Conservation (phyloP, 2,797 vertebrate genomes). For the Diplodus puntazzo region DNA sequence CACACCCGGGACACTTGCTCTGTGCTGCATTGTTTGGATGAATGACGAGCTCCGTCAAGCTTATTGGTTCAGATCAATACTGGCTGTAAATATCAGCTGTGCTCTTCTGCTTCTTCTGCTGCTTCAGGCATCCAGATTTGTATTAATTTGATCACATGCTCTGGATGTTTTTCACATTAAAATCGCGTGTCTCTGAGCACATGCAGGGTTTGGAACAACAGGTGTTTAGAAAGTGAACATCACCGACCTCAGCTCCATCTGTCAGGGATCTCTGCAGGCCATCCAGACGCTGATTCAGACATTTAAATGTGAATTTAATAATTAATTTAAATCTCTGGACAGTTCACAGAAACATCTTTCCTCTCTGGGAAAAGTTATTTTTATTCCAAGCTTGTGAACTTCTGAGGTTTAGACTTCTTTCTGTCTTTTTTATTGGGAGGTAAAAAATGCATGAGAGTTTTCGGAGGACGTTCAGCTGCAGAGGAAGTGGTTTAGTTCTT, state of each 20-base stretch:
- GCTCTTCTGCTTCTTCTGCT: not conserved
- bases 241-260: not conserved
- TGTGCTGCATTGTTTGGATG: slow-evolving; percentile 42
- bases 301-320: not conserved
- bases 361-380: not conserved
- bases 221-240: not conserved
- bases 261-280: not conserved
- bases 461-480: no score
- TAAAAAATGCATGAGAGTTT: no score
- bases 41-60: slow-evolving; percentile 11
- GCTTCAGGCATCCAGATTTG: slow-evolving; percentile 1
- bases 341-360: not conserved
- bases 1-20: slow-evolving; percentile 46
- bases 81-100: slow-evolving; percentile 38
- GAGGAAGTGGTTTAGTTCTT: not conserved
- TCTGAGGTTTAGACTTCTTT: not conserved
- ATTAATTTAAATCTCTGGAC: not conserved
- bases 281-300: not conserved
- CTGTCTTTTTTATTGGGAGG: not conserved
- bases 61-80: slow-evolving; percentile 40
- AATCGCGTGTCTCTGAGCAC: not conserved
- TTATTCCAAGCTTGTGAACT: not conserved
- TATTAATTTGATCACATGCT: not conserved
- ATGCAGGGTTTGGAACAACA: not conserved
- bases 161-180: not conserved